Conservation (phyloP, 2,888 invertebrate genomes). For the Melanophora roralis region DNA sequence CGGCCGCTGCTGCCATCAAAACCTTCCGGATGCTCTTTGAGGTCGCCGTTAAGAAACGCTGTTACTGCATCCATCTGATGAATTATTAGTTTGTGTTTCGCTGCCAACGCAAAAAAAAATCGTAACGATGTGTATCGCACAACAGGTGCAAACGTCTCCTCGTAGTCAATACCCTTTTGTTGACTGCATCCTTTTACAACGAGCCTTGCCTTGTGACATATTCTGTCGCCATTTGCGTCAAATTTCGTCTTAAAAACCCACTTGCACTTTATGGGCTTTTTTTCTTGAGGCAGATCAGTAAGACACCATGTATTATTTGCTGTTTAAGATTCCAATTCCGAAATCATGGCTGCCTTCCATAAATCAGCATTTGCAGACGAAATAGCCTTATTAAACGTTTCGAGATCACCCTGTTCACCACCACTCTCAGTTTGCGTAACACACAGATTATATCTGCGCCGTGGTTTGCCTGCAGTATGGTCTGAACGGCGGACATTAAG, state of each 20-base stretch:
- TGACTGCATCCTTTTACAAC: constrained; percentile 53
- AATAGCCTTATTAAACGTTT: not conserved
- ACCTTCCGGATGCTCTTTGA: constrained; percentile 54
- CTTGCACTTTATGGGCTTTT: constrained; percentile 41
- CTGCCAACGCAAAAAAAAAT: constrained; percentile 52
- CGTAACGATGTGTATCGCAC: constrained; percentile 49
- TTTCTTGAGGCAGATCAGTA: constrained; percentile 27
- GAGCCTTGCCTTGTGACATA: constrained; percentile 45
- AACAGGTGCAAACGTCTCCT: constrained; percentile 50
- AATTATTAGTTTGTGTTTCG: constrained; percentile 49
- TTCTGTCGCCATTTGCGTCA: constrained; percentile 13
- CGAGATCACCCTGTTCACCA: not conserved
- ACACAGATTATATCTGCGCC: not conserved
- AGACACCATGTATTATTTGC: constrained; percentile 24
- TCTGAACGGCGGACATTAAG: not conserved
- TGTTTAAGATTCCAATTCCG: not conserved
- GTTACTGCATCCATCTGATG: constrained; percentile 60
- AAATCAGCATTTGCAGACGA: not conserved
- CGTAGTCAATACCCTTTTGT: constrained; percentile 53
- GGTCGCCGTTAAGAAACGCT: constrained; percentile 56
- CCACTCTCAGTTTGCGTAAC: not conserved
- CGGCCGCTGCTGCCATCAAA: constrained; percentile 47
- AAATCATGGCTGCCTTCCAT: constrained; percentile 13
- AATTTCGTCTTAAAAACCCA: constrained; percentile 57
- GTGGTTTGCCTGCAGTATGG: not conserved